These are phyloP conservation scores for Gasterosteus aculeatus DNA, from an alignment of 2,113 vertebrate genomes.

Conservation along the genomic window DNA sequence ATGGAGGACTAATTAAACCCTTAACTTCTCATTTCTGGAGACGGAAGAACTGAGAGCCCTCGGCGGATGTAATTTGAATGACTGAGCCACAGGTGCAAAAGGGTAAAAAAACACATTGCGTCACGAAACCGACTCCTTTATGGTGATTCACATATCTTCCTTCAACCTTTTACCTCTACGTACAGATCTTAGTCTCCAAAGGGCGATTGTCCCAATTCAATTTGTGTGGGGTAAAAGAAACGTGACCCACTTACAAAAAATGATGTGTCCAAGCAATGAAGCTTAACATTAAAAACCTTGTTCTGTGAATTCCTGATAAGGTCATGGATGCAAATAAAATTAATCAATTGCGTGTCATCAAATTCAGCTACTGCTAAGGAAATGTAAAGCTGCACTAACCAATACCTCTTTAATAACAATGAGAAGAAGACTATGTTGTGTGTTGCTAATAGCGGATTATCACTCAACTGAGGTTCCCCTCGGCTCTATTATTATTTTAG, in stretches of 20 bases:
- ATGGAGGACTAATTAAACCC: constrained; percentile 62
- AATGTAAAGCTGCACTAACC: background rate
- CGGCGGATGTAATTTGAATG: constrained; percentile 48
- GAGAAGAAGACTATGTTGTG: background rate
- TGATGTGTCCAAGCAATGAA: background rate
- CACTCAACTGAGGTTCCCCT: background rate
- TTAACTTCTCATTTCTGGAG: constrained; percentile 58
- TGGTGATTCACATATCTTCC: constrained; percentile 1
- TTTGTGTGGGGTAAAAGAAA: background rate
- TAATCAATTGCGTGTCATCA: background rate
- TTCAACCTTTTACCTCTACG: background rate
- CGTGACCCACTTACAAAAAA: constrained; percentile 19
- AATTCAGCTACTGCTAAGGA: background rate
- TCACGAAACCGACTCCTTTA: constrained; percentile 13
- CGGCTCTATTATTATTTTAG: background rate
- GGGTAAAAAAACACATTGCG: constrained; percentile 43
- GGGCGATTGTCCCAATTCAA: constrained; percentile 5
- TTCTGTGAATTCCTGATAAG: background rate
- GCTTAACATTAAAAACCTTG: background rate
- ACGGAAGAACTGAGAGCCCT: constrained; percentile 29
- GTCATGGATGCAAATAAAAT: background rate
- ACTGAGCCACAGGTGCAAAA: constrained; percentile 63
- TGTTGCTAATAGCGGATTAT: background rate
- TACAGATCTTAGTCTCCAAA: constrained; percentile 1
- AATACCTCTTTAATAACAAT: background rate